These are phyloP conservation scores for Acanthisitta chloris DNA, from an alignment of 2,113 vertebrate species.

Conservation along the genomic window DNA sequence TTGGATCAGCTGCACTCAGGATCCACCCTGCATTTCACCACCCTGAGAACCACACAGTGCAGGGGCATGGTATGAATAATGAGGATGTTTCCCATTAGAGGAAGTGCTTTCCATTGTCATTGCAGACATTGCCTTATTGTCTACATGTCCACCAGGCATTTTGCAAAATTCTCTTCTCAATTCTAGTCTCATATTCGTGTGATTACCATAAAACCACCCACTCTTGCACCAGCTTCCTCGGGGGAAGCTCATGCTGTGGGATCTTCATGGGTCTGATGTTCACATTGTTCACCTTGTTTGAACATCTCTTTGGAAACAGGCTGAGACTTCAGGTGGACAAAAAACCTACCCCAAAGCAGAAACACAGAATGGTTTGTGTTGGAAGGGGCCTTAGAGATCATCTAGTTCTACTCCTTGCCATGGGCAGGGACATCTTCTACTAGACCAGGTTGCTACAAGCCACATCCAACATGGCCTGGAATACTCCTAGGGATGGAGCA, in stretches of 20 bases:
- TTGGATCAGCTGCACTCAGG: not conserved
- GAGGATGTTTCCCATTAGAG: conserved; percentile 40
- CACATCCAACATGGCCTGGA: fast-evolving
- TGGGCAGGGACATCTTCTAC: not conserved
- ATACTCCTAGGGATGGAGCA: not conserved
- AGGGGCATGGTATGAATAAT: not conserved
- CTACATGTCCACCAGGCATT: not conserved
- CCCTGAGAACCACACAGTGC: not conserved
- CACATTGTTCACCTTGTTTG: not conserved
- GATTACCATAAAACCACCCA: not conserved
- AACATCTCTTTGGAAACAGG: not conserved
- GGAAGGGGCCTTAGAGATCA: not conserved
- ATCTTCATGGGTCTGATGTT: not conserved
- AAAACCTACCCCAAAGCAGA: not conserved
- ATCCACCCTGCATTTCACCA: not conserved
- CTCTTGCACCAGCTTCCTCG: not conserved
- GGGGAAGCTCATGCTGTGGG: not conserved
- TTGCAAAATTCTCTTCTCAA: not conserved
- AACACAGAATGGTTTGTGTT: not conserved
- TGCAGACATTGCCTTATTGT: not conserved
- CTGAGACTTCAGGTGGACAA: not conserved
- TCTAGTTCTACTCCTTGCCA: not conserved
- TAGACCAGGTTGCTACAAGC: fast-evolving
- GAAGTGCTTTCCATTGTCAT: conserved; percentile 39
- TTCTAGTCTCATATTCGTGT: not conserved